These are phyloP conservation scores for Phylloscopus whistleri DNA, from an alignment of 2,113 vertebrate species.

Conservation along the genomic window DNA sequence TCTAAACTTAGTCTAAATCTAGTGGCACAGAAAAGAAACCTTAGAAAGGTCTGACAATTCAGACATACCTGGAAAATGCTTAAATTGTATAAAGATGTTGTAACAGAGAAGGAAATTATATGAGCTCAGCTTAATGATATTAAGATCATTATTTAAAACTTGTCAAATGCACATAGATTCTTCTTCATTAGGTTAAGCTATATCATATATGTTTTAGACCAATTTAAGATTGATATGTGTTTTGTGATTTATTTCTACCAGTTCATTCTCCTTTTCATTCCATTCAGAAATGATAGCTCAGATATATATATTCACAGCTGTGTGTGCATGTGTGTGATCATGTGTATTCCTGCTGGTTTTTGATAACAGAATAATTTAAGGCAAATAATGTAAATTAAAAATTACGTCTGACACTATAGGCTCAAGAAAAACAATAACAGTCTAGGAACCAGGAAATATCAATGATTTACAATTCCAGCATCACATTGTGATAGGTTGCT, in stretches of 20 bases:
- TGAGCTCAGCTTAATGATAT: slow-evolving; percentile 23
- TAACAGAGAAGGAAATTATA: not conserved
- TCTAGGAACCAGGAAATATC: slow-evolving; percentile 18
- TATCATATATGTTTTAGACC: not conserved
- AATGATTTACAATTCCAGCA: slow-evolving; percentile 39
- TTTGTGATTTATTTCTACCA: slow-evolving; percentile 15
- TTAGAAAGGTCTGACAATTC: not conserved
- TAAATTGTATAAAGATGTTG: slow-evolving; percentile 26
- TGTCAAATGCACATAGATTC: not conserved
- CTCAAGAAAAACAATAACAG: slow-evolving; percentile 57
- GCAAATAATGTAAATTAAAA: not conserved
- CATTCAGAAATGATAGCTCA: not conserved
- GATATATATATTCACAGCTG: not conserved
- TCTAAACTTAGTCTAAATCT: not conserved
- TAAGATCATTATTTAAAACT: slow-evolving; percentile 22
- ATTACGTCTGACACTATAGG: not conserved
- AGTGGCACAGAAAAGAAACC: not conserved
- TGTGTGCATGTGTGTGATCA: not conserved
- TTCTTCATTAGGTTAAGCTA: slow-evolving; percentile 4
- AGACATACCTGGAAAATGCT: not conserved
- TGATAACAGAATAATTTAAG: slow-evolving; percentile 54
- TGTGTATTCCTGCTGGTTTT: not conserved
- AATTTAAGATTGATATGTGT: not conserved
- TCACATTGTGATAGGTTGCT: slow-evolving; percentile 15
- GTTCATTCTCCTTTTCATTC: not conserved